Base-by-base conservation (phyloP, 1,140 invertebrate genomes). In the Scaptodrosophila lebanonensis region DNA sequence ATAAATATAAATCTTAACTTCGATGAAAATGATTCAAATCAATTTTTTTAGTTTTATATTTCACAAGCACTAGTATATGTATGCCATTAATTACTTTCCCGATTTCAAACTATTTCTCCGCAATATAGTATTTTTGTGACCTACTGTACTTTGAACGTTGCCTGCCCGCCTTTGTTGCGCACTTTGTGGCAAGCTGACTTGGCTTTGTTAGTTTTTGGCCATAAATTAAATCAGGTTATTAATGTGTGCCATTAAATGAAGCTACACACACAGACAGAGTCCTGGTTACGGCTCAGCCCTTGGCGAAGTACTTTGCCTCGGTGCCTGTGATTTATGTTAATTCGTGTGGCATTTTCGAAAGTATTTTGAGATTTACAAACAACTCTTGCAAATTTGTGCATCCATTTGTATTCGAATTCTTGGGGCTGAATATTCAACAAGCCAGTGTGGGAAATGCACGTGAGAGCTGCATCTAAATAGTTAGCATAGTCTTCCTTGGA, bases 141-240 rank as follows among this genome's bases (percentile, higher is more conserved):
- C n/a, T n/a, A n/a, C n/a, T n/a, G n/a, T n/a, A n/a, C n/a, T n/a
- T n/a, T n/a, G n/a, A n/a, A n/a, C n/a, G 3, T 50, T 15, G 29
- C 15, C 17, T 30, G 27, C 35, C 20, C 22, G 40, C 57, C 63
- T 53, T 67, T 73, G 63, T 67, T 59, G 56, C 61, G 45, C 61
- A 75, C 33, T 68, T 63, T 59, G 60, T 15, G 12, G 16, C 13
- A n/a, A 11, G 56, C 66, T 47, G 44, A 57, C 48, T 63, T 64
- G 68, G 65, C 75, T 69, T 75, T 68, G 75, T 82, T 82, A 82
- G 76, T 68, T 73, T 70, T 66, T 53, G 75, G 65, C 60, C 75
- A 82, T 82, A 82, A 82, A 82, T 82, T 82, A 82, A 82, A 82
- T 82, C 66, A 72, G 50, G 75, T 82, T 82, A 82, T 82, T 82